Percentiles rank a stretch among this genome's conserved stretches.
These are phyloP conservation scores for Apistogramma diplotaenia DNA, from an alignment of 2,113 vertebrate species.

Conservation along the genomic window DNA sequence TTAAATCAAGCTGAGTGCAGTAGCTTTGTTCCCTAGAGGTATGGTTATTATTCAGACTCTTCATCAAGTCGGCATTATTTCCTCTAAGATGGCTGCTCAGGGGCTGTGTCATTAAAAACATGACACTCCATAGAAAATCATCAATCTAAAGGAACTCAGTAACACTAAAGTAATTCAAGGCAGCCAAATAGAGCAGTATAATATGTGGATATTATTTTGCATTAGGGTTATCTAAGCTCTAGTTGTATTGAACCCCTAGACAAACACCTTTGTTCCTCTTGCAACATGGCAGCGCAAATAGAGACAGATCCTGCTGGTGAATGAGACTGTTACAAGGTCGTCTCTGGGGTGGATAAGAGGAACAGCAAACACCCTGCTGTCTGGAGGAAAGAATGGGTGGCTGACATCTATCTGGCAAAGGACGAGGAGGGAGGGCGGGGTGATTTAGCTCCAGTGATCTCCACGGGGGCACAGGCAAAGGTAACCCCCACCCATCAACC, in stretches of 20 bases:
- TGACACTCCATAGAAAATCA: constrained; percentile 7
- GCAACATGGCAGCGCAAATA: constrained; percentile 50
- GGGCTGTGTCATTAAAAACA: constrained; percentile 11
- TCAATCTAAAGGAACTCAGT: neutral
- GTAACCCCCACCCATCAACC: constrained; percentile 36
- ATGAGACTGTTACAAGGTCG: constrained; percentile 51
- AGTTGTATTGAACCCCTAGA: constrained; percentile 28
- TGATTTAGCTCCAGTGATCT: constrained; percentile 68
- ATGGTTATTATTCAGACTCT: constrained; percentile 20
- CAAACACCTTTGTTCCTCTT: constrained; percentile 47
- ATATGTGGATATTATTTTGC: constrained; percentile 29
- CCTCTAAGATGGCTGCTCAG: constrained; percentile 7
- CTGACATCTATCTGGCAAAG: constrained; percentile 61
- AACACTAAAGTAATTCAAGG: constrained; percentile 8
- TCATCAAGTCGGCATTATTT: constrained; percentile 9
- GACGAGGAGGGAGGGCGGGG: neutral
- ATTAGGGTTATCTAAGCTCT: constrained; percentile 27
- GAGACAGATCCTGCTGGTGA: constrained; percentile 48
- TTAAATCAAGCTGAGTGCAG: neutral
- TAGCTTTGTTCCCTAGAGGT: neutral
- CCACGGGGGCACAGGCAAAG: constrained; percentile 46
- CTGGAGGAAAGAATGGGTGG: constrained; percentile 56
- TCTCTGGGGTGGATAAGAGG: constrained; percentile 63
- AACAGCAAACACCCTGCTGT: constrained; percentile 69
- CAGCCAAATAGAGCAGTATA: constrained; percentile 1